Evolutionary conservation across 2,888 invertebrate species (phyloP), one percentile per base, ranked within the genome.

Genomic region (Cactoblastis cactorum): DNA sequence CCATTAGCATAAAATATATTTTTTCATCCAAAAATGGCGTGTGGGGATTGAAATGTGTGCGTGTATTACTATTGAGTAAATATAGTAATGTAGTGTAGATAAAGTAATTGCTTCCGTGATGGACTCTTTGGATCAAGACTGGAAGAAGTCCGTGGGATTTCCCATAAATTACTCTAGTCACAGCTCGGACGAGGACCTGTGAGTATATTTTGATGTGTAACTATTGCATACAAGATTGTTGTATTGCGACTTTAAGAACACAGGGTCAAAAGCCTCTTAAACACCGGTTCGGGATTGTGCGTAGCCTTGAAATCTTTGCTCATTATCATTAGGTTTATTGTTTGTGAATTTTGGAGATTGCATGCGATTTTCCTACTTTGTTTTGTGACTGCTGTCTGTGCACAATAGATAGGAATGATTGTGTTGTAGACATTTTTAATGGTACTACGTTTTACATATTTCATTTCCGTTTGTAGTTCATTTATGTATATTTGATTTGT

Each of bases 111-210:
- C 65, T 58, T 55, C 54, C 50, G 50, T 72, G 53, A 74, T 77
- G 65, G 71, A 47, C 69, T 43, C 43, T 17, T 37, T 17, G 49
- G 84, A 87, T 58, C 75, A 78, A 41, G 89, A 90, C 56, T 91
- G 91, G 90, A 91, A 89, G 67, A 81, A 78, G 53, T 78, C 80
- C 48, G 69, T 90, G 47, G 90, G 90, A 8, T 85, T 91, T 54
- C 80, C 85, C 43, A 90, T 90, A 51, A 90, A 83, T 58, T 78
- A 80, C 55, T 87, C 90, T 2, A 83, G 75, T n/a, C 84, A 82
- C 52, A 85, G 83, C 54, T 86, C 88, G 0, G 91, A 90, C 19
- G 90, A 90, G 54, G 91, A 91, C 59, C 74, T 75, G 88, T 89
- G 66, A 86, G 88, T 84, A 61, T 54, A 18, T 18, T 18, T 39